A percentile compares a stretch with the other conserved stretches of the same genome.
Evolutionary conservation across 2,888 invertebrate genomes (phyloP).

Genomic region (Calameuta pallipes): DNA sequence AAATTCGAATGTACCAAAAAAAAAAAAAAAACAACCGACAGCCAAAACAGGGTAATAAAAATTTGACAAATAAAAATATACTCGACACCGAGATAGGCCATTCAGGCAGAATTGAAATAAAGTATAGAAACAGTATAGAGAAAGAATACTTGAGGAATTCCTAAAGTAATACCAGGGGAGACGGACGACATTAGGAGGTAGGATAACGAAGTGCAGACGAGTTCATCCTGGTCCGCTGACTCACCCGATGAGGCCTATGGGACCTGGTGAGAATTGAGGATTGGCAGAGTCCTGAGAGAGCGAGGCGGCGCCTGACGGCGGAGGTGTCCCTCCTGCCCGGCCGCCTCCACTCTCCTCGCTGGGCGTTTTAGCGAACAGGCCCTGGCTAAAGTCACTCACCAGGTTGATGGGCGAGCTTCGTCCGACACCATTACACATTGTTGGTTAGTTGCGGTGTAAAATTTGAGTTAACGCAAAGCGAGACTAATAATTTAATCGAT

Average conservation of each 20-base stretch:
- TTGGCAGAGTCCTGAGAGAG: conserved; percentile 63
- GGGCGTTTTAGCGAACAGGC: conserved; percentile 93
- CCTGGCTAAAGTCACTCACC: conserved; percentile 94
- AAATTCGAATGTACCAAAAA: not conserved
- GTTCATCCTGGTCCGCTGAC: conserved; percentile 52
- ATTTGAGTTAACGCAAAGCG: conserved; percentile 16
- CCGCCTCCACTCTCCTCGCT: conserved; percentile 85
- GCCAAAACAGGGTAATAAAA: not conserved
- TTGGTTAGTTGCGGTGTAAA: conserved; percentile 42
- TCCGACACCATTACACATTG: conserved; percentile 57
- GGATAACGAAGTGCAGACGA: conserved; percentile 32
- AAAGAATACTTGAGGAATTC: not conserved
- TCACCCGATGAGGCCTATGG: conserved; percentile 63
- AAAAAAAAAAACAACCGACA: not conserved
- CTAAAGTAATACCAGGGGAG: conserved; percentile 8
- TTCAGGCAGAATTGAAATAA: not conserved
- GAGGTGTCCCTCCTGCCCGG: conserved; percentile 70
- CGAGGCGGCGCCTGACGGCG: conserved; percentile 73
- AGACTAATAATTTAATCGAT: not conserved
- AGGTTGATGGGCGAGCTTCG: conserved; percentile 91
- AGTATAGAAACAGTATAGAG: not conserved
- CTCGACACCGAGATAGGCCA: not conserved
- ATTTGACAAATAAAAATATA: not conserved
- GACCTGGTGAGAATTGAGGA: conserved; percentile 63
- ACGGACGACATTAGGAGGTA: conserved; percentile 15